Percentiles rank a stretch among this genome's conserved stretches.
These are phyloP conservation scores for Poeciliopsis retropinna DNA, from an alignment of 2,113 vertebrate genomes.

Conservation along the genomic window DNA sequence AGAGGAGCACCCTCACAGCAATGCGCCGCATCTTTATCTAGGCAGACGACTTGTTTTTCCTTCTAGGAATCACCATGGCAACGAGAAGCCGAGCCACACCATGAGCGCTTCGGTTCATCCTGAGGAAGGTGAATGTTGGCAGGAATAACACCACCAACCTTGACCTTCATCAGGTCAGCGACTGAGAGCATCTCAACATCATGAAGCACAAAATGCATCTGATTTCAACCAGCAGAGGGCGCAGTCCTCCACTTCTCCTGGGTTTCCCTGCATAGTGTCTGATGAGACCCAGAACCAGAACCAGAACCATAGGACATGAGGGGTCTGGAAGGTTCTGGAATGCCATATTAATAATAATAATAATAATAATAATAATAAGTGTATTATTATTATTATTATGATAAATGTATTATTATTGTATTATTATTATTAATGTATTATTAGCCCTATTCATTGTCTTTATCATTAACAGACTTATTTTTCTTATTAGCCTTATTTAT, in stretches of 20 bases:
- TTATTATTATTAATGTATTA: too few species aligned
- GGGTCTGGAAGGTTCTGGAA: too few species aligned
- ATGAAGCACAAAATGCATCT: background rate
- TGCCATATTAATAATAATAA: too few species aligned
- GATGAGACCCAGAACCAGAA: too few species aligned
- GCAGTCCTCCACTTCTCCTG: background rate
- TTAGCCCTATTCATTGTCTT: too few species aligned
- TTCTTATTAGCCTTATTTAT: too few species aligned
- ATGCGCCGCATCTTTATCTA: background rate
- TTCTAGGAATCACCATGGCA: slow-evolving; percentile 16
- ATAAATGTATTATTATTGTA: too few species aligned
- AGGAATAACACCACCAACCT: background rate
- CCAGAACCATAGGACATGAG: too few species aligned
- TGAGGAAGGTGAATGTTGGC: background rate
- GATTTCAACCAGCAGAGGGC: slow-evolving; percentile 31
- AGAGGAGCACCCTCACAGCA: background rate
- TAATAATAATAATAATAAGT: too few species aligned
- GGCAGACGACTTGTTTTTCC: background rate
- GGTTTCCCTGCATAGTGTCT: background rate
- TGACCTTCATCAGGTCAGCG: background rate
- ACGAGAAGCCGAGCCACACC: background rate
- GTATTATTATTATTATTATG: too few species aligned
- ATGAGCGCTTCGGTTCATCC: background rate
- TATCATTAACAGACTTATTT: too few species aligned
- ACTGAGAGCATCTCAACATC: background rate